These are phyloP conservation scores for Chaetodon trifascialis DNA, from an alignment of 2,113 vertebrate species.

Conservation along the genomic window DNA sequence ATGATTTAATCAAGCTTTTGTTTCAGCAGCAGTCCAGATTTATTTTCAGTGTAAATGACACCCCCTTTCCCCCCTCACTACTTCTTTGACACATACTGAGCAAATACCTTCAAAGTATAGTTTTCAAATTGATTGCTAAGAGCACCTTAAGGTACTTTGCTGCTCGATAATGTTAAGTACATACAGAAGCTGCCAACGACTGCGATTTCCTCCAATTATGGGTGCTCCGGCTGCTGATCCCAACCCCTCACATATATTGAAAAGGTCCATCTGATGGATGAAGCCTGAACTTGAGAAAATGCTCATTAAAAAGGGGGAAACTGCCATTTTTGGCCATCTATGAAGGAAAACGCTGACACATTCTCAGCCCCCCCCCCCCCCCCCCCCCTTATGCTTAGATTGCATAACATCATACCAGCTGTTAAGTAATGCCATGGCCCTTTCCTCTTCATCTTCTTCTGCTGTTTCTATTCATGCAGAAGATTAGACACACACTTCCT, in stretches of 20 bases:
- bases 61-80: too few species aligned
- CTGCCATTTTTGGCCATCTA: neutral
- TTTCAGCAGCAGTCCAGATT: neutral
- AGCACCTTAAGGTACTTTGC: neutral
- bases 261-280: neutral
- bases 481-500: constrained; percentile 14
- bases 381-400: constrained; percentile 4
- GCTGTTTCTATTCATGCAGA: constrained; percentile 6
- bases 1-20: neutral
- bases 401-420: constrained; percentile 39
- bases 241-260: too few species aligned
- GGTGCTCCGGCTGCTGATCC: neutral
- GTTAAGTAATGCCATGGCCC: constrained; percentile 21
- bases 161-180: neutral
- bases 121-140: neutral
- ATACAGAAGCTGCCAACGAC: neutral
- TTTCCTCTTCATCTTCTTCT: constrained; percentile 12
- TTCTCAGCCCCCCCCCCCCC: neutral
- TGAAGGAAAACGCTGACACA: constrained; percentile 38
- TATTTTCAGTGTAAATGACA: neutral
- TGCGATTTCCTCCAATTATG: neutral
- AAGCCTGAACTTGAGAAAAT: neutral
- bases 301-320: too few species aligned
- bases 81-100: neutral
- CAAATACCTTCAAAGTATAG: neutral